Evolutionary conservation across 2,797 vertebrate species (phyloP).

Genomic region (Bradypodion pumilum): DNA sequence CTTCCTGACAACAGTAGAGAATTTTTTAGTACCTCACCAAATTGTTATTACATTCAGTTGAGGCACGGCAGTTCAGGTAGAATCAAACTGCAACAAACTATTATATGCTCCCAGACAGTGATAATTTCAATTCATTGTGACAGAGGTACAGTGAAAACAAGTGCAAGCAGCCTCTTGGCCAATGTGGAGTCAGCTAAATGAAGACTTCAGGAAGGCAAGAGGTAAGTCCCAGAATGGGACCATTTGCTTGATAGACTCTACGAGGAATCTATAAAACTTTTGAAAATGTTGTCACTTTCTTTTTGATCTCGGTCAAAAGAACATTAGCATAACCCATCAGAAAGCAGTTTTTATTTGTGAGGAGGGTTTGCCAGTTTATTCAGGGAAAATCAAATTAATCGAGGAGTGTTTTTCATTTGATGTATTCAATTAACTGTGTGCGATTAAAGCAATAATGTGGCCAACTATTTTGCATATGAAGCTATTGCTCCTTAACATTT

Average conservation of each 20-base stretch:
- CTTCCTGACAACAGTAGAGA: too few relatives aligned
- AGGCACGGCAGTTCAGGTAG: too few relatives aligned
- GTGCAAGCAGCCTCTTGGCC: not conserved
- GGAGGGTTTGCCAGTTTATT: not conserved
- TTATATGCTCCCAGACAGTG: too few relatives aligned
- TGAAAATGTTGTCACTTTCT: not conserved
- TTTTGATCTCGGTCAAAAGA: constrained; percentile 17
- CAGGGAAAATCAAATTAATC: constrained; percentile 3
- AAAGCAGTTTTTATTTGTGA: constrained; percentile 9
- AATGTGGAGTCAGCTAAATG: not conserved
- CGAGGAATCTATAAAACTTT: not conserved
- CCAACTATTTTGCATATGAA: constrained; percentile 28
- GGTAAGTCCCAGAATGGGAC: not conserved
- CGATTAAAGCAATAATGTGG: constrained; percentile 26
- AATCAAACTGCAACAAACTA: too few relatives aligned
- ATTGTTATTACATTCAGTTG: too few relatives aligned
- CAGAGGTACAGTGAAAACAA: too few relatives aligned
- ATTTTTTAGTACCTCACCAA: too few relatives aligned
- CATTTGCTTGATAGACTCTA: not conserved
- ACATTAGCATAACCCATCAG: constrained; percentile 13
- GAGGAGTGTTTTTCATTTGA: constrained; percentile 25
- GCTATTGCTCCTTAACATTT: constrained; percentile 27
- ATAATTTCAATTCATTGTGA: not conserved
- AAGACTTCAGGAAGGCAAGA: not conserved
- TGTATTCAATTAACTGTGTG: constrained; percentile 2